Evolutionary conservation across 2,113 vertebrate genomes (phyloP).

Genomic region (Chrysochloris asiatica): DNA sequence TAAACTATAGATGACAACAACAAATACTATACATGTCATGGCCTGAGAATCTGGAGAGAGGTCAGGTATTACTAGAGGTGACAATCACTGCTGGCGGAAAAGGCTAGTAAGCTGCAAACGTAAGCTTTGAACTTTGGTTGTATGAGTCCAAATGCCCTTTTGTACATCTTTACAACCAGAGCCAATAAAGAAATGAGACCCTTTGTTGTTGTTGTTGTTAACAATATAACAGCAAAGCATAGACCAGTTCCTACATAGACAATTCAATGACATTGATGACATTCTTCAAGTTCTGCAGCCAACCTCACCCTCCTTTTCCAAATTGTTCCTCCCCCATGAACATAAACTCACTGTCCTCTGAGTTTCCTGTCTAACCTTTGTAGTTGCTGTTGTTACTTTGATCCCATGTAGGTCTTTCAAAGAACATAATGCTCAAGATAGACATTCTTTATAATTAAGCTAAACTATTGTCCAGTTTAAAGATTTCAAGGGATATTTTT

Average conservation of each 20-base stretch:
- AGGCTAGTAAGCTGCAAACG: neutral
- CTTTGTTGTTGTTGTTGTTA: neutral
- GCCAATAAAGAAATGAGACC: neutral
- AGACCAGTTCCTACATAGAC: neutral
- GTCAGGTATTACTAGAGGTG: neutral
- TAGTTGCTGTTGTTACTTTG: neutral
- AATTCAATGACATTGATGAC: neutral
- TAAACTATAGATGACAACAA: neutral
- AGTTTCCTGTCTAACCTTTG: neutral
- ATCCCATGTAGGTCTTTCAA: neutral
- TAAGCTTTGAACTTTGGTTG: conserved; percentile 32
- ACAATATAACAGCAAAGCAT: neutral
- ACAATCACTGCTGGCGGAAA: neutral
- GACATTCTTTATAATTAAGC: neutral
- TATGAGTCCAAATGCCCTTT: neutral
- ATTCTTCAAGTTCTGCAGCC: neutral
- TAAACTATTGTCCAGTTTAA: neutral
- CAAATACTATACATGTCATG: neutral
- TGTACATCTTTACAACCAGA: neutral
- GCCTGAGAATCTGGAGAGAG: neutral
- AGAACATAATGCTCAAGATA: neutral
- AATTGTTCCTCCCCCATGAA: neutral
- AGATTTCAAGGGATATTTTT: too few species aligned
- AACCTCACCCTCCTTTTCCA: neutral
- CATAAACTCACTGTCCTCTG: neutral